These are phyloP conservation scores for Crenuchus spilurus DNA, from an alignment of 2,797 vertebrate species.

Conservation along the genomic window DNA sequence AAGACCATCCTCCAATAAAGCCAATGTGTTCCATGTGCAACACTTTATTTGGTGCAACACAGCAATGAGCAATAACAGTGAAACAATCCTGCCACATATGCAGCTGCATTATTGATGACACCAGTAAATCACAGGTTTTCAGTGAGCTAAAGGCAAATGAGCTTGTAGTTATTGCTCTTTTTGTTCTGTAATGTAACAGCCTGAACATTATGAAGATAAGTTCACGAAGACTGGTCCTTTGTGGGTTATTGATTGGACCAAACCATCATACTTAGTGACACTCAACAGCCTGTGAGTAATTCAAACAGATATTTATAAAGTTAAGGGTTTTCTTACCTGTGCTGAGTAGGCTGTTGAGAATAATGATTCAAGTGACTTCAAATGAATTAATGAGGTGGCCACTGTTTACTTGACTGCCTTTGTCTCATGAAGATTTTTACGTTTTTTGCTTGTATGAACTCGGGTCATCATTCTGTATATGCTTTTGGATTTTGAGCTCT, in stretches of 20 bases:
- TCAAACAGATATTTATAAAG: not conserved
- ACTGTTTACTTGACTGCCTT: no score
- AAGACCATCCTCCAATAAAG: constrained; percentile 21
- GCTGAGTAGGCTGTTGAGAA: not conserved
- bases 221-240: not conserved
- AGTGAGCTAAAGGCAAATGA: constrained; percentile 20
- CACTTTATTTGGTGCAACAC: constrained; percentile 49
- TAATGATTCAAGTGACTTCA: no score
- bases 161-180: constrained; percentile 36
- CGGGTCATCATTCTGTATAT: no score
- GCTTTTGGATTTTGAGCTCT: no score
- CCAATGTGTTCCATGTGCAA: constrained; percentile 25
- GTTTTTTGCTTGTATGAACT: no score
- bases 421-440: no score
- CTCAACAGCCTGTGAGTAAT: not conserved
- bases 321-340: not conserved
- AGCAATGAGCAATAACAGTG: constrained; percentile 22
- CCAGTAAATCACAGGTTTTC: constrained; percentile 47
- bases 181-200: constrained; percentile 31
- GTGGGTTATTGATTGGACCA: not conserved
- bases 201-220: constrained; percentile 24
- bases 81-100: constrained; percentile 42
- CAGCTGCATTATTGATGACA: constrained; percentile 51
- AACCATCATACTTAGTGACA: not conserved
- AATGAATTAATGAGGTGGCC: no score